Evolutionary conservation across 1,140 invertebrate species (phyloP).

Genomic region (Idris sp.): DNA sequence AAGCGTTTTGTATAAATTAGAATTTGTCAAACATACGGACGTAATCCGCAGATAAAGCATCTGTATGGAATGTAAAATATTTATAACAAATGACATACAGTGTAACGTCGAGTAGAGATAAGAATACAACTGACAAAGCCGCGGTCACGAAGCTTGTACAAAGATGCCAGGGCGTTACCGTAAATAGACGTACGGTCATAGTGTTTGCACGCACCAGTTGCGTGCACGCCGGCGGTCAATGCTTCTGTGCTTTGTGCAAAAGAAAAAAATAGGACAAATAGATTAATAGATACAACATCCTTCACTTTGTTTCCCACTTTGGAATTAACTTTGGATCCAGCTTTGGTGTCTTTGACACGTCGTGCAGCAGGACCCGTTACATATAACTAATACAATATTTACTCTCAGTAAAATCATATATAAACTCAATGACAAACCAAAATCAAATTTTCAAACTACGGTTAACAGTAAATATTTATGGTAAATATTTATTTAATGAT

Average conservation of each 20-base stretch:
- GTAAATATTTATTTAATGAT: conserved; percentile 1
- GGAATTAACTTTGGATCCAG: conserved; percentile 12
- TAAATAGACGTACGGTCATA: conserved; percentile 61
- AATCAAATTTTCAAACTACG: conserved; percentile 10
- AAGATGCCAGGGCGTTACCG: conserved; percentile 50
- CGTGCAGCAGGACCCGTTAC: conserved; percentile 16
- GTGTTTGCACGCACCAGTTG: conserved; percentile 59
- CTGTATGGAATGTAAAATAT: conserved; percentile 2
- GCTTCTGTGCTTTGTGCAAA: conserved; percentile 42
- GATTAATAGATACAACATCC: conserved; percentile 45
- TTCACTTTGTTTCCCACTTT: conserved; percentile 41
- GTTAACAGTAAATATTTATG: conserved; percentile 4
- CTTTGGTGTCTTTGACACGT: conserved; percentile 32
- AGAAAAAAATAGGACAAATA: conserved; percentile 39
- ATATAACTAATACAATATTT: conserved; percentile 13
- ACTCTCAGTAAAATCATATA: conserved; percentile 18
- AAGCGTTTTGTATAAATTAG: no score
- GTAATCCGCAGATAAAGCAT: conserved; percentile 1
- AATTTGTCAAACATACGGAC: no score
- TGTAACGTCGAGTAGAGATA: conserved; percentile 18
- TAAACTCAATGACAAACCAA: conserved; percentile 18
- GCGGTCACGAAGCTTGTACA: conserved; percentile 43
- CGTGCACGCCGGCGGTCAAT: conserved; percentile 32
- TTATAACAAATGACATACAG: conserved; percentile 16
- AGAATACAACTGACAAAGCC: conserved; percentile 43